Conservation (phyloP, 2,888 invertebrate species). For the Sesia apiformis region DNA sequence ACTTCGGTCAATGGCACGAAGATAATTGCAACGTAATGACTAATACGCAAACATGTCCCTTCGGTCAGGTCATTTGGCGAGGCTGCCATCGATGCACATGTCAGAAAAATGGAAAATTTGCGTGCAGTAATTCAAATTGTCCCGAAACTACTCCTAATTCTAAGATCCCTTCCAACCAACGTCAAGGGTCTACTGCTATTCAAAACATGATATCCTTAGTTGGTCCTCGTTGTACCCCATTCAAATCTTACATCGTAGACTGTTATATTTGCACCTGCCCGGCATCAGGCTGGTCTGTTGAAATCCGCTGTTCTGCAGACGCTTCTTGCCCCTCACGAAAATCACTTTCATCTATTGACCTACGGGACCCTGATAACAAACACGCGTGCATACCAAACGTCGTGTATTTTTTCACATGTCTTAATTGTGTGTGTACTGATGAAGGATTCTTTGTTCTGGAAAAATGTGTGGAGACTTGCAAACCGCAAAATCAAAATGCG, state of each 20-base stretch:
- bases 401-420: constrained; percentile 51
- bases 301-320: constrained; percentile 50
- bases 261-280: constrained; percentile 57
- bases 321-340: constrained; percentile 33
- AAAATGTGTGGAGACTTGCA: constrained; percentile 50
- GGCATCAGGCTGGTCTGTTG: constrained; percentile 38
- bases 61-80: constrained; percentile 45
- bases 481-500: constrained; percentile 10
- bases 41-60: constrained; percentile 32
- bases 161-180: neutral
- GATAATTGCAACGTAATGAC: constrained; percentile 28
- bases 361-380: constrained; percentile 17
- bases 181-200: neutral
- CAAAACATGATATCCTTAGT: constrained; percentile 1
- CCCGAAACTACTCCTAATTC: constrained; percentile 8
- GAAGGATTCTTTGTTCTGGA: constrained; percentile 36
- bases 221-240: constrained; percentile 39
- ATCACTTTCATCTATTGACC: constrained; percentile 10
- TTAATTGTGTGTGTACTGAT: constrained; percentile 51
- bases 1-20: constrained; percentile 38
- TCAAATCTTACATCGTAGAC: constrained; percentile 46
- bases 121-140: constrained; percentile 38
- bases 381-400: constrained; percentile 52
- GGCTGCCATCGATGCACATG: constrained; percentile 56
- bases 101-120: constrained; percentile 36